Conservation (phyloP, 2,888 invertebrate species). For the Trypoxylon attenuatum region DNA sequence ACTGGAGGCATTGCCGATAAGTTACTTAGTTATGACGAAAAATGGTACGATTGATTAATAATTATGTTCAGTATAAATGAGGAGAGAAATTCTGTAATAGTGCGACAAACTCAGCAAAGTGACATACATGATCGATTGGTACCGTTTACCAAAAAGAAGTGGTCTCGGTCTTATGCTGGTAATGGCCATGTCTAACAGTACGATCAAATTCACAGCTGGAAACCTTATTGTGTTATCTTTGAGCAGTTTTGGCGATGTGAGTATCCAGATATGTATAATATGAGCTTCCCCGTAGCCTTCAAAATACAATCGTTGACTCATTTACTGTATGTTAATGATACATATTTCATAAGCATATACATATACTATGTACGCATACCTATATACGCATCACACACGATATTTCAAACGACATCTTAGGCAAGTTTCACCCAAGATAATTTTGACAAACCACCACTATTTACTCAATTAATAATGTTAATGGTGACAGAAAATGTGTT, state of each 20-base stretch:
- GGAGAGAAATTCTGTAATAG: constrained; percentile 23
- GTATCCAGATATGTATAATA: no score
- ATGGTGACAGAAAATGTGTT: no score
- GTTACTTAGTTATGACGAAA: no score
- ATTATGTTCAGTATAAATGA: neutral
- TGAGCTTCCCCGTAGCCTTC: no score
- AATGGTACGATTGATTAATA: neutral
- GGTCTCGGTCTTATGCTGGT: constrained; percentile 33
- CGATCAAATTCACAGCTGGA: constrained; percentile 58
- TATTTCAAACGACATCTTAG: no score
- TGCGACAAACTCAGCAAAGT: constrained; percentile 45
- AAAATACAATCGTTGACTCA: neutral
- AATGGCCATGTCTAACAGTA: constrained; percentile 36
- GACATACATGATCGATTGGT: constrained; percentile 56
- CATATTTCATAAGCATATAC: no score
- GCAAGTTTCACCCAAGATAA: no score
- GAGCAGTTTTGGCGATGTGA: constrained; percentile 48
- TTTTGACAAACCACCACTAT: no score
- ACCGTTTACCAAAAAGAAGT: constrained; percentile 39
- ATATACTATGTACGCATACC: no score
- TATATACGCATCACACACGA: no score
- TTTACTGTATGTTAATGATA: neutral
- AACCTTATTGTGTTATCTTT: constrained; percentile 59
- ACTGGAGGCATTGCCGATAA: no score
- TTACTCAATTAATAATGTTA: no score